Evolutionary conservation across 2,113 vertebrate genomes (phyloP), one percentile per base, ranked within the genome.

Genomic region (Panthera leo): DNA sequence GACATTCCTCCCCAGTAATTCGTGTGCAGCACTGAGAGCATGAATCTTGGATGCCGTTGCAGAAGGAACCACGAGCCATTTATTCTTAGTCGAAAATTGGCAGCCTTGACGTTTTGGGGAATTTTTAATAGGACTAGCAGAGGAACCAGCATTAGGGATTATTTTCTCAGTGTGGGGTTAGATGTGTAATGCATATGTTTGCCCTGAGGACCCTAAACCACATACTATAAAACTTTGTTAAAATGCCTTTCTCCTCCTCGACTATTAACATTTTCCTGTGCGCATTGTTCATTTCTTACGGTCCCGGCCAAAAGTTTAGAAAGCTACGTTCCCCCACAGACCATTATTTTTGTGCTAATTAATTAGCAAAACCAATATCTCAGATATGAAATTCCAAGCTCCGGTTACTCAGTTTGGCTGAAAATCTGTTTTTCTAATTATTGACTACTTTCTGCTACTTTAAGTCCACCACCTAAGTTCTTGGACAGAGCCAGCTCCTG

Each of bases 161-260:
- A 97, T 97, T 97, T 98, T 98, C 97, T 98, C 97, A 98, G 97
- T 98, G 97, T 98, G 98, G 97, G 97, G 97, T 96, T 97, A 97
- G 97, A 98, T 98, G 97, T 97, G 97, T 96, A 98, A 98, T 97
- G 96, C 97, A 97, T 96, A 98, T 98, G 97, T 98, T 98, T 97
- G 97, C 98, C 98, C 98, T 89, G 95, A 98, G 98, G 98, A 98
- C 97, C 96, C 89, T 83, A 93, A 94, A 87, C 96, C 97, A 85
- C 89, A 87, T 95, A 95, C 96, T 97, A 96, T 98, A 97, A 98
- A 98, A 97, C 95, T 98, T 86, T 91, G 96, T 97, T 94, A 94
- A 97, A 98, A 98, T 98, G 89, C 97, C 94, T 97, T 96, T 97
- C 97, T 96, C 83, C 83, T 85, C 73, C 83, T 82, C 73, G 58